These are phyloP conservation scores for Atherix ibis DNA, from an alignment of 2,888 invertebrate genomes.

Conservation along the genomic window DNA sequence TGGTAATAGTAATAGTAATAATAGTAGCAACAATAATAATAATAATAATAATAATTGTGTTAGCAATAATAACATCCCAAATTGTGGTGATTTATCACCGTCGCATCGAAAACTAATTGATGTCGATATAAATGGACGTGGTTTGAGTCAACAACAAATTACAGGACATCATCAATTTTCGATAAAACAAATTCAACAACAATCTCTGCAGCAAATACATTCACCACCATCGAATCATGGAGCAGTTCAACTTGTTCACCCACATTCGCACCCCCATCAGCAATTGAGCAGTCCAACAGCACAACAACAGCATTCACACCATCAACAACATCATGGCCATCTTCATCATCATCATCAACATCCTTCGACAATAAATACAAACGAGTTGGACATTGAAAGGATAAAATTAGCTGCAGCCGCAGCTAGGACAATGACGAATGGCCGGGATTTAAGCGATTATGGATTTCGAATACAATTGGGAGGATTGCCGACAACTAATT, in stretches of 20 bases:
- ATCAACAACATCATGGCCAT: constrained; percentile 9
- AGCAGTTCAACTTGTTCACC: background rate
- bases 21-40: constrained; percentile 8
- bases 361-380: constrained; percentile 8
- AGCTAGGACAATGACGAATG: constrained; percentile 15
- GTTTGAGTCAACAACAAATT: constrained; percentile 10
- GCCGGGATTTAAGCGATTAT: constrained; percentile 30
- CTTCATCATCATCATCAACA: constrained; percentile 9
- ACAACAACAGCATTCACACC: constrained; percentile 9
- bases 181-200: constrained; percentile 12
- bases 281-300: constrained; percentile 7
- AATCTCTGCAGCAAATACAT: background rate
- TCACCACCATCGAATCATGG: background rate
- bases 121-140: constrained; percentile 13
- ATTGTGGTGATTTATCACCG: constrained; percentile 17
- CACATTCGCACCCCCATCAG: background rate
- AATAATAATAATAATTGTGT: constrained; percentile 14
- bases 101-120: constrained; percentile 21
- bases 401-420: constrained; percentile 29
- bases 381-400: constrained; percentile 30
- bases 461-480: constrained; percentile 34
- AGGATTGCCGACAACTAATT: constrained; percentile 29
- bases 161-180: constrained; percentile 12
- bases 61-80: constrained; percentile 12
- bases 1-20: constrained; percentile 4